Base-by-base conservation (phyloP, 2,113 vertebrate genomes). In the Notothenia rossii region DNA sequence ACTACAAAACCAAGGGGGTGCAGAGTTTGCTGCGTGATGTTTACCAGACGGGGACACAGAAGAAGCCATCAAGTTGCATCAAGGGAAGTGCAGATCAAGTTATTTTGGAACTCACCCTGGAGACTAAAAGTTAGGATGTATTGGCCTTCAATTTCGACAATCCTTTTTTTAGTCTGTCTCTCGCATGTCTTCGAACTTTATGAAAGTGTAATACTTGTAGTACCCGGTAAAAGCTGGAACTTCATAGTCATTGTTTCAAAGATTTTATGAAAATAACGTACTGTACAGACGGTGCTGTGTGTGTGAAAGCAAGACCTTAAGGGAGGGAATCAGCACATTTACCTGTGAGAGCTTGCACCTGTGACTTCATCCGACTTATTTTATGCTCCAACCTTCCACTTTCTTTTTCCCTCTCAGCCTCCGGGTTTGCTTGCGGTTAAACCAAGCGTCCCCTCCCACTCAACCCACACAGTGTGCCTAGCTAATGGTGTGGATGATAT, bases 401-500 rank as follows among this genome's bases (percentile, higher is more conserved):
- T 51, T 43, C 17, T 48, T 60, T 46, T 36, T 14, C 69, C 22
- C 3, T 10, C 18, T 49, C 49, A 9, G 80, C 69, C 62, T 59
- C 45, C 61, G 69, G 29, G 10, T 49, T 43, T 15, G 33, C 55
- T 75, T 60, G 64, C 18, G 43, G 76, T 80, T 89, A 89, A 90
- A 88, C 75, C 86, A 81, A 81, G 80, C 78, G 2, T 65, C 72
- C 81, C 81, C 58, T 77, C 82, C 77, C 77, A 10, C 75, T 67
- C 79, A 4, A 43, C 73, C 60, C 73, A 22, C 74, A 69, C 72
- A 77, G 74, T 82, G 77, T 82, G 67, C 73, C 68, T 73, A 62
- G 69, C 79, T 92, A 90, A 94, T 89, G 86, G 87, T 61, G 79
- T 86, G 83, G 64, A 62, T 69, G 79, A 86, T 77, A 87, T 91